Percentiles rank a stretch among this genome's conserved stretches.
These are phyloP conservation scores for Muschampia plurimacula DNA, from an alignment of 2,888 invertebrate species.

Conservation along the genomic window DNA sequence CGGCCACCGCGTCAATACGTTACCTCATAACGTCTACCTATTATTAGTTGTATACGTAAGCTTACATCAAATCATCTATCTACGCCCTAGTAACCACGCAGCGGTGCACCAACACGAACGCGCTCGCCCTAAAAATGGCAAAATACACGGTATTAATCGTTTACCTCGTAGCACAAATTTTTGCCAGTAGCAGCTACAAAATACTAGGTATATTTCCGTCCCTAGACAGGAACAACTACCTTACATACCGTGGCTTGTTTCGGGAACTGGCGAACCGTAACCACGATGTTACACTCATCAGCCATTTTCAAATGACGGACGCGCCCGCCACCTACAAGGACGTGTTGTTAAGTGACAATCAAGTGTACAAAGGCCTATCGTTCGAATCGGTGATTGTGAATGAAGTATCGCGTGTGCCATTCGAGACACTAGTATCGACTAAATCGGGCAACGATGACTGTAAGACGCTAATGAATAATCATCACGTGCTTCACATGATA, in stretches of 20 bases:
- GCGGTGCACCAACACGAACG: slow-evolving; percentile 69
- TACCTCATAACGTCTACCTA: slow-evolving; percentile 81
- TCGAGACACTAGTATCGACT: slow-evolving; percentile 77
- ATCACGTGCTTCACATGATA: slow-evolving; percentile 82
- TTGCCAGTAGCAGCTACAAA: slow-evolving; percentile 69
- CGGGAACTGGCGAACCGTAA: slow-evolving; percentile 79
- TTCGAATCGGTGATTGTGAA: slow-evolving; percentile 80
- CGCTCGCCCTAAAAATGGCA: slow-evolving; percentile 66
- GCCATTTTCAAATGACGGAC: slow-evolving; percentile 77
- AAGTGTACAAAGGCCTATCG: slow-evolving; percentile 73
- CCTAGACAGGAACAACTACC: slow-evolving; percentile 79
- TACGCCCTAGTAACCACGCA: slow-evolving; percentile 75
- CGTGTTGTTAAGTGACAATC: slow-evolving; percentile 75
- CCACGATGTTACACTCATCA: slow-evolving; percentile 84
- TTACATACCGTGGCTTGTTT: slow-evolving; percentile 79
- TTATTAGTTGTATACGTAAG: slow-evolving; percentile 78
- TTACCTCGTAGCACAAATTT: slow-evolving; percentile 62
- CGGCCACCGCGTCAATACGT: slow-evolving; percentile 68
- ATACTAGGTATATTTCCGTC: slow-evolving; percentile 85
- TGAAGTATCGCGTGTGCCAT: slow-evolving; percentile 78
- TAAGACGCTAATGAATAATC: slow-evolving; percentile 78
- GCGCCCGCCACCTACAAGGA: slow-evolving; percentile 83
- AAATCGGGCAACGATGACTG: slow-evolving; percentile 82
- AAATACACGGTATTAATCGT: slow-evolving; percentile 60
- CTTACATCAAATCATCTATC: slow-evolving; percentile 60